Conservation (phyloP, 2,888 invertebrate genomes). For the Branchipolynoe longqiensis region DNA sequence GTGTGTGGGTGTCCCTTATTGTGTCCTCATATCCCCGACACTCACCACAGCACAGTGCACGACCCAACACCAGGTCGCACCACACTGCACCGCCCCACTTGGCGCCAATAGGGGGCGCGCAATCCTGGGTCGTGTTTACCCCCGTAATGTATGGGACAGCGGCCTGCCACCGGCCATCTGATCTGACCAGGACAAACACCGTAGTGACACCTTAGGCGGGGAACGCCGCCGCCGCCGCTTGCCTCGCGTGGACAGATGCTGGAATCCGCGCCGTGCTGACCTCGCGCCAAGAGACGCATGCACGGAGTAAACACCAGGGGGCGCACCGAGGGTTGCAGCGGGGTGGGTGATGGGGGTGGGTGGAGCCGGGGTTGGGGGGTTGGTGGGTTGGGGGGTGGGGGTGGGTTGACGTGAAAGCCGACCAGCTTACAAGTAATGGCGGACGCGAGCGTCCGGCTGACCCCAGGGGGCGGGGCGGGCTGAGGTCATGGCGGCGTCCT, state of each 20-base stretch:
- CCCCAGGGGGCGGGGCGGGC: not conserved
- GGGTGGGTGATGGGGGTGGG: no score
- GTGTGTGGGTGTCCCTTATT: no score
- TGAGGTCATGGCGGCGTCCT: slow-evolving; percentile 2
- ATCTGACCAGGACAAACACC: slow-evolving; percentile 35
- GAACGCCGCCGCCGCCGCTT: slow-evolving; percentile 5
- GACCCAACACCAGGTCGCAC: no score
- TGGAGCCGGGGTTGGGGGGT: no score
- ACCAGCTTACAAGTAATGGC: slow-evolving; percentile 36
- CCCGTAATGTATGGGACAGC: slow-evolving; percentile 7
- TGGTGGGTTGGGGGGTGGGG: no score
- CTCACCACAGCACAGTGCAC: no score
- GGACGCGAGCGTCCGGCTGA: slow-evolving; percentile 1
- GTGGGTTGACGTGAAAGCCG: slow-evolving; percentile 15
- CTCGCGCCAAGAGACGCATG: slow-evolving; percentile 7
- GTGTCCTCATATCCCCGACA: no score
- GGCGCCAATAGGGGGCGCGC: slow-evolving; percentile 1
- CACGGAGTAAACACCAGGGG: slow-evolving; percentile 7
- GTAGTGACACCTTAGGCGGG: slow-evolving; percentile 33
- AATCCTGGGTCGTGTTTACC: not conserved
- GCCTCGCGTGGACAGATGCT: slow-evolving; percentile 26
- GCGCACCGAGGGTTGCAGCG: no score
- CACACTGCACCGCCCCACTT: not conserved
- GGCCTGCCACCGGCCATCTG: slow-evolving; percentile 4
- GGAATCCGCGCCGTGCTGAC: slow-evolving; percentile 13